These are phyloP conservation scores for Blera fallax DNA, from an alignment of 2,888 invertebrate species.

Conservation along the genomic window DNA sequence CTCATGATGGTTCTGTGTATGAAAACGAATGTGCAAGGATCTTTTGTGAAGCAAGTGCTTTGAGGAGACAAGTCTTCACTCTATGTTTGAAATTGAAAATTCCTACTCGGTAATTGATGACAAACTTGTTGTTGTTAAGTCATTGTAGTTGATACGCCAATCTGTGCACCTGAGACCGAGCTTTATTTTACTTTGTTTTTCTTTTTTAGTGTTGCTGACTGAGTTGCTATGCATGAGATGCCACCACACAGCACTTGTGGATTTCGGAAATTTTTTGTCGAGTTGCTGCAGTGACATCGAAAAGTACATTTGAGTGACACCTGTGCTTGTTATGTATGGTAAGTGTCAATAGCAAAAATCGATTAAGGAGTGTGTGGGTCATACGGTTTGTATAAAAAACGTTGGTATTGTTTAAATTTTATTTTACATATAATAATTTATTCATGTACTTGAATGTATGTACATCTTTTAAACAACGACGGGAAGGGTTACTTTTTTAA, in stretches of 20 bases:
- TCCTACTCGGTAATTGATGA: slow-evolving; percentile 19
- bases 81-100: slow-evolving; percentile 11
- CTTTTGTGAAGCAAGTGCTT: neutral
- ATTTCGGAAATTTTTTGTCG: neutral
- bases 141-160: slow-evolving; percentile 2
- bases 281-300: neutral
- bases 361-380: too few species aligned
- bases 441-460: too few species aligned
- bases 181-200: neutral
- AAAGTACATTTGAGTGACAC: neutral
- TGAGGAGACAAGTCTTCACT: slow-evolving; percentile 1
- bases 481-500: too few species aligned
- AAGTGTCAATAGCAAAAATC: too few species aligned
- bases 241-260: neutral
- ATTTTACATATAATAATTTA: too few species aligned
- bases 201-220: neutral
- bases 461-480: too few species aligned
- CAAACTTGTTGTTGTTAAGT: slow-evolving; percentile 8
- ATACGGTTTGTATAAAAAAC: too few species aligned
- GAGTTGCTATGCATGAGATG: slow-evolving; percentile 32
- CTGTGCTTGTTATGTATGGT: neutral
- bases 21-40: neutral
- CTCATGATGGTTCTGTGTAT: neutral
- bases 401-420: too few species aligned
- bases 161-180: slow-evolving; percentile 1